Conservation (phyloP, 2,113 vertebrate species). For the Cebus imitator region DNA sequence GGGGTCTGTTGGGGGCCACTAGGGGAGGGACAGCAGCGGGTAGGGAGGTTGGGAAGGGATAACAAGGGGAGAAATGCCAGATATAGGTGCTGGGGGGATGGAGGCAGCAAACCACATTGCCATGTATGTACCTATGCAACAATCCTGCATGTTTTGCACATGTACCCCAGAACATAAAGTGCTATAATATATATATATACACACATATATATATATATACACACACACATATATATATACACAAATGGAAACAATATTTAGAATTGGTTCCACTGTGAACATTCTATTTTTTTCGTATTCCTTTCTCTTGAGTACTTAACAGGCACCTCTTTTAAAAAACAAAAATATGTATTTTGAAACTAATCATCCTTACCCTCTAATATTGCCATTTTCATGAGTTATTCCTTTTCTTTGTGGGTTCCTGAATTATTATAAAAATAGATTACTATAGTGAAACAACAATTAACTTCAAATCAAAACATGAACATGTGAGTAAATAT, state of each 20-base stretch:
- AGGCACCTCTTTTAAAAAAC: background rate
- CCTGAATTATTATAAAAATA: constrained; percentile 18
- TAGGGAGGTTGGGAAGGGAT: too few species aligned
- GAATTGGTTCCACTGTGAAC: background rate
- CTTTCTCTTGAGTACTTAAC: background rate
- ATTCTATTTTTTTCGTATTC: background rate
- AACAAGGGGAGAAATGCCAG: too few species aligned
- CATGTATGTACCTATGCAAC: too few species aligned
- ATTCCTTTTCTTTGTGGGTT: constrained; percentile 28
- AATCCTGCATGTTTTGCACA: too few species aligned
- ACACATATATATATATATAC: too few species aligned
- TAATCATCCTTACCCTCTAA: background rate
- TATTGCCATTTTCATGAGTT: constrained; percentile 14
- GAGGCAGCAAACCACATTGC: too few species aligned
- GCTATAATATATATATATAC: too few species aligned
- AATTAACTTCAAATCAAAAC: constrained; percentile 43
- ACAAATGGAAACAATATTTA: constrained; percentile 9
- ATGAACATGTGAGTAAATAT: background rate
- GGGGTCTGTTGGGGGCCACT: too few species aligned
- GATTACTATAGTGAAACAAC: background rate
- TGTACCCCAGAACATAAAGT: too few species aligned
- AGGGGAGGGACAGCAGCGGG: too few species aligned
- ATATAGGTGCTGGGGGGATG: too few species aligned
- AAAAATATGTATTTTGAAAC: constrained; percentile 33
- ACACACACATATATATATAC: too few species aligned